Conservation (phyloP, 2,888 invertebrate genomes). For the Torymus aiolomorphi region DNA sequence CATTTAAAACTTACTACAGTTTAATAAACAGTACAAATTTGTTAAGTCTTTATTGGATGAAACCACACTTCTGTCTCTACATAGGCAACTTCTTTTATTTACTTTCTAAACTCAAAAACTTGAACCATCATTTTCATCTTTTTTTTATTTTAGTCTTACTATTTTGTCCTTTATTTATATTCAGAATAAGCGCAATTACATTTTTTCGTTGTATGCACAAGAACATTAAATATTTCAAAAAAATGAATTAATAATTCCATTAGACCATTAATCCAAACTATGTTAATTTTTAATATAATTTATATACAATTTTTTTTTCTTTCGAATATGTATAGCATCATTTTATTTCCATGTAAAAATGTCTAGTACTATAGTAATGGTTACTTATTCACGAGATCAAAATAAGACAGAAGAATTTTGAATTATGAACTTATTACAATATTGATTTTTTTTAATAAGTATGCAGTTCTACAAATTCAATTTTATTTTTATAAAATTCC, state of each 20-base stretch:
- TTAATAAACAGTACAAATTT: slow-evolving; percentile 25
- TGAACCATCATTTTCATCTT: neutral
- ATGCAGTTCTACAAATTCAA: too few relatives aligned
- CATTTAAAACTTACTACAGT: slow-evolving; percentile 20
- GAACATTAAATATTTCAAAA: neutral
- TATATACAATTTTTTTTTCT: slow-evolving; percentile 34
- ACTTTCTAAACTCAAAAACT: slow-evolving; percentile 15
- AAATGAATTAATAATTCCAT: slow-evolving; percentile 17
- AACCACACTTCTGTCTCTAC: neutral
- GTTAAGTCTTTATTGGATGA: neutral
- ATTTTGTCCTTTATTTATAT: slow-evolving; percentile 1
- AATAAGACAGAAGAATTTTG: too few relatives aligned
- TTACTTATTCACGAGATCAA: too few relatives aligned
- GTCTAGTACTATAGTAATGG: neutral
- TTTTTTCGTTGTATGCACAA: slow-evolving; percentile 35
- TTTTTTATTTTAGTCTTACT: slow-evolving; percentile 5
- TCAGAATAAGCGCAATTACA: slow-evolving; percentile 18
- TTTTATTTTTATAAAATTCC: too few relatives aligned
- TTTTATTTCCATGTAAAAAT: slow-evolving; percentile 11
- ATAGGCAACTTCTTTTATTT: slow-evolving; percentile 1
- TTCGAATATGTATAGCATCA: slow-evolving; percentile 10
- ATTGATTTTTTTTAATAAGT: too few relatives aligned
- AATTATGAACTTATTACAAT: too few relatives aligned
- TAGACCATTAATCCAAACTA: slow-evolving; percentile 24
- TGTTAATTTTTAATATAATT: slow-evolving; percentile 17